Conservation (phyloP, 1,140 invertebrate species). For the Pseudomyrmex dendroicus region DNA sequence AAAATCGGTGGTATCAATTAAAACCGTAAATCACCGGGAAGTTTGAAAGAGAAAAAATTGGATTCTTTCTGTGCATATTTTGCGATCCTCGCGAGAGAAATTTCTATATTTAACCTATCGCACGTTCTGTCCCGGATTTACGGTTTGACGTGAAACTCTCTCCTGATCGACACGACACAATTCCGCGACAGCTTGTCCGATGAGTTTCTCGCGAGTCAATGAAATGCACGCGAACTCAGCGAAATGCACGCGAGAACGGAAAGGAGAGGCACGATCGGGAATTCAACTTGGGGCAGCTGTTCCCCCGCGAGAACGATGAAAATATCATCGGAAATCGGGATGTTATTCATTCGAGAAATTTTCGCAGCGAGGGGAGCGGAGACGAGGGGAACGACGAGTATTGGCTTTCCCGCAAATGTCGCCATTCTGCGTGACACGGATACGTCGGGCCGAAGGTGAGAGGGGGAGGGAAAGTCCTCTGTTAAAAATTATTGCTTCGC, state of each 20-base stretch:
- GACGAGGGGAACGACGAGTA: not conserved
- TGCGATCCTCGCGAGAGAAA: too few species aligned
- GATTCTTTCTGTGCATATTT: too few species aligned
- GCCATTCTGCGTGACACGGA: constrained; percentile 3
- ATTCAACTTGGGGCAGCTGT: constrained; percentile 7
- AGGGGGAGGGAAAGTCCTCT: not conserved
- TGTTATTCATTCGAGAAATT: constrained; percentile 23
- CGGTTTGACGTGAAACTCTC: not conserved
- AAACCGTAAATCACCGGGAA: too few species aligned
- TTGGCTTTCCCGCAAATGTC: constrained; percentile 36
- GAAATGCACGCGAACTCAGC: too few species aligned
- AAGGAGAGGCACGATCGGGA: not conserved
- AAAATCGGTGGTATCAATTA: too few species aligned
- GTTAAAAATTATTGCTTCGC: constrained; percentile 44
- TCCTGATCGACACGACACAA: not conserved
- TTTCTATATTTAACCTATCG: too few species aligned
- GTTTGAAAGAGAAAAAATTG: too few species aligned
- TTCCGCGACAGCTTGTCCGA: constrained; percentile 1
- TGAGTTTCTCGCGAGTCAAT: constrained; percentile 10
- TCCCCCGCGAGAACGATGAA: constrained; percentile 21
- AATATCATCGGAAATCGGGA: constrained; percentile 10
- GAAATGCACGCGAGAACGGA: not conserved
- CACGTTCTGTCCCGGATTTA: too few species aligned
- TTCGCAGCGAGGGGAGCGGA: not conserved
- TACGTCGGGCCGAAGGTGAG: not conserved